Percentiles rank a stretch among this genome's conserved stretches.
phyloP scores from a whole-genome alignment of 1,140 invertebrate genomes.

The Telenomus remus region DNA sequence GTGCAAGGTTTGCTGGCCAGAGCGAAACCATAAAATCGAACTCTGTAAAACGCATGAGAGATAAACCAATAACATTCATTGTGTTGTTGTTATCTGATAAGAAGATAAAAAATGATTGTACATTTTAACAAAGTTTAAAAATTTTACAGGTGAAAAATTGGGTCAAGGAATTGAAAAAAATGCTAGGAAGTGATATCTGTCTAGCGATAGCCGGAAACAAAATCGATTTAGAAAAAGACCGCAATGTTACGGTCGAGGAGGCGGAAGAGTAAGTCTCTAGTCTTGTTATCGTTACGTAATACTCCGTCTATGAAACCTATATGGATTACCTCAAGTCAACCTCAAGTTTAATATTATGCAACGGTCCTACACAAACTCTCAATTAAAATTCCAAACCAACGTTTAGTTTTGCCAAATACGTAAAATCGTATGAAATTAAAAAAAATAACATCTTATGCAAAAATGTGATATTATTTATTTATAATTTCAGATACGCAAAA shows the following conservation, averaged over 20 bases:
- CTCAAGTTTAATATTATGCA: conserved; percentile 20
- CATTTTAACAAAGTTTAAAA: background rate
- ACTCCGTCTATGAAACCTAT: conserved; percentile 18
- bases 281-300: conserved; percentile 33
- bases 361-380: conserved; percentile 2
- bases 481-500: conserved; percentile 84
- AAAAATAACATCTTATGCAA: too few relatives aligned
- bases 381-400: too few relatives aligned
- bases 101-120: background rate
- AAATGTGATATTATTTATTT: too few relatives aligned
- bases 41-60: background rate
- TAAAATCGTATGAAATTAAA: too few relatives aligned
- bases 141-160: conserved; percentile 93
- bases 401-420: too few relatives aligned
- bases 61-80: too few relatives aligned
- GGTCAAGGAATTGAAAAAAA: conserved; percentile 98
- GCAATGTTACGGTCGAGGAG: conserved; percentile 88
- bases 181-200: conserved; percentile 94
- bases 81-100: background rate
- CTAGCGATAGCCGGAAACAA: conserved; percentile 98
- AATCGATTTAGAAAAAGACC: conserved; percentile 94
- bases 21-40: conserved; percentile 30
- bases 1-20: background rate
- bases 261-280: conserved; percentile 86
- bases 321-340: too few relatives aligned